phyloP scores from a whole-genome alignment of 2,113 vertebrate genomes.

The Hiodon tergisus region DNA sequence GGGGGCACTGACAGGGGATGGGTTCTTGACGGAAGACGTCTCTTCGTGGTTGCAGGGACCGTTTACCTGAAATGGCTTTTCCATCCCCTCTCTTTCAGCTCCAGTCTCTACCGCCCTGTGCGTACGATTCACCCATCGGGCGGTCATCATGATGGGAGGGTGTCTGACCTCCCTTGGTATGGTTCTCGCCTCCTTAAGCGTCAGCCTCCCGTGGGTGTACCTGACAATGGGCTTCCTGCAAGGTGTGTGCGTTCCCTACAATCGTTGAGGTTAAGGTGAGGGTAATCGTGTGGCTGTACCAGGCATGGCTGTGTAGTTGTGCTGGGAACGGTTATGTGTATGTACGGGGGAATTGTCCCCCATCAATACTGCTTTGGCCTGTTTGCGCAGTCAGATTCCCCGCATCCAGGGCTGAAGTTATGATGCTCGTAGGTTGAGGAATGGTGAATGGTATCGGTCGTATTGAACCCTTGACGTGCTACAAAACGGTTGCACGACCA shows the following conservation, averaged over 20 bases:
- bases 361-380: too few species aligned
- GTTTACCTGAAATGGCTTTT: background rate
- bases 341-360: too few species aligned
- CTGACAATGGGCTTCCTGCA: slow-evolving; percentile 53
- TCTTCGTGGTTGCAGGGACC: background rate
- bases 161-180: slow-evolving; percentile 43
- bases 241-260: slow-evolving; percentile 37
- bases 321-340: background rate
- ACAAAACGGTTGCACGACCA: too few species aligned
- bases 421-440: too few species aligned
- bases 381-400: too few species aligned
- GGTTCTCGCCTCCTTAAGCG: slow-evolving; percentile 49
- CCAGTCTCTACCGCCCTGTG: slow-evolving; percentile 51
- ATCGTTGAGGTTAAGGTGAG: background rate
- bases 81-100: slow-evolving; percentile 35
- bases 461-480: too few species aligned
- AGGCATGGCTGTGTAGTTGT: too few species aligned
- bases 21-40: background rate
- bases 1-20: too few species aligned
- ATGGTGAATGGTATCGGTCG: too few species aligned
- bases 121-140: slow-evolving; percentile 45
- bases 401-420: too few species aligned
- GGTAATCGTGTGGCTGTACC: background rate
- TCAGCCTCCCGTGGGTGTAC: slow-evolving; percentile 53
- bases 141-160: slow-evolving; percentile 48